Base-by-base conservation (phyloP, 1,140 invertebrate species). In the Aphelenchoides avenae region DNA sequence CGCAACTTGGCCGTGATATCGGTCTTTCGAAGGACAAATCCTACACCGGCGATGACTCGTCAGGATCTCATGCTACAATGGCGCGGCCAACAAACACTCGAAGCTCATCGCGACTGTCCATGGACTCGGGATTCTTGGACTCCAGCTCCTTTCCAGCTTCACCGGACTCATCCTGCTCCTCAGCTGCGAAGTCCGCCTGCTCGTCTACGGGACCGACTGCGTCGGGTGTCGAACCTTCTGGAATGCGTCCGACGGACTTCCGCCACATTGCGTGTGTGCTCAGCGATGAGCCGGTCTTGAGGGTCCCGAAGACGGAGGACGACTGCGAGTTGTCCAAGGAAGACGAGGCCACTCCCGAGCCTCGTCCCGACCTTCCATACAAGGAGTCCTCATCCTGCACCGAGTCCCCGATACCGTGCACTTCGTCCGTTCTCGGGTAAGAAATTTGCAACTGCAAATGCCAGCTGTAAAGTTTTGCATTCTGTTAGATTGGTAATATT, bases 101-200 rank as follows among this genome's bases (percentile, higher is more conserved):
- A n/a, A n/a, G n/a, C n/a, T 13, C 18, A 13, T 60, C 43, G 7
- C 26, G 20, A 51, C 24, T 22, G 34, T 46, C 43, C 3, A 15
- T n/a, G 18, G 43, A 46, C 43, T 46, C 43, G 3, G 43, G 43
- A 24, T 46, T 46, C 34, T 24, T n/a, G 26, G 43, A 46, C 3
- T 18, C 26, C 15, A 13, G 11, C 34, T 46, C 43, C 15, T 46
- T 46, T 24, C n/a, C 43, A 26, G n/a, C 43, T 5, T 46, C 43
- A 5, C 43, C 43, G 4, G 43, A 46, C 13, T 46, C 43, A 5
- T 24, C 15, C 11, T 46, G 15, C 34, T 46, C 43, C 43, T n/a
- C 15, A 46, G n/a, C 26, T 30, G n/a, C 27, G 15, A 34, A 36
- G 18, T 13, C 34, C 18, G 11, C 34, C 13, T 13, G 34, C 34